Evolutionary conservation across 2,888 invertebrate genomes (phyloP).

Genomic region (Epinotia brunnichana): DNA sequence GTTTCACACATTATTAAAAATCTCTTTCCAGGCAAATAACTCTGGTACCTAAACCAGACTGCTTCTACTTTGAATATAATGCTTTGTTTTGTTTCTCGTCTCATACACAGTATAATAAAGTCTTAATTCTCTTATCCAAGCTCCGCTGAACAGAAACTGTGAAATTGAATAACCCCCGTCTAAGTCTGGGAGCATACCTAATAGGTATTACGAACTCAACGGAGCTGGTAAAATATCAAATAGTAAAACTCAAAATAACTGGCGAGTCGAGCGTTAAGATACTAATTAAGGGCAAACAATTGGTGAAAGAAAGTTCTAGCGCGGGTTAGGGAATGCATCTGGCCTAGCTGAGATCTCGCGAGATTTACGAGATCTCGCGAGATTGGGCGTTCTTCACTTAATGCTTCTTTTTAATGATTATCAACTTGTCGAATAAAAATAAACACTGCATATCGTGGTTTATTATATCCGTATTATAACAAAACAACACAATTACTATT

Average conservation of each 20-base stretch:
- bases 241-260: constrained; percentile 13
- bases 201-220: constrained; percentile 17
- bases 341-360: too few relatives aligned
- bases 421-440: too few relatives aligned
- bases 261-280: constrained; percentile 19
- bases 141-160: constrained; percentile 26
- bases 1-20: background rate
- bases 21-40: background rate
- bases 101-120: constrained; percentile 25
- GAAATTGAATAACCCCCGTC: constrained; percentile 29
- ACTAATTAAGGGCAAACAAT: constrained; percentile 18
- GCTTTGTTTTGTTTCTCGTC: background rate
- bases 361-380: too few relatives aligned
- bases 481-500: too few relatives aligned
- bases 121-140: constrained; percentile 19
- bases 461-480: too few relatives aligned
- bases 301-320: background rate
- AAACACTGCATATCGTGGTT: too few relatives aligned
- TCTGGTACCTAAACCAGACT: background rate
- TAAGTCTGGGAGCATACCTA: constrained; percentile 25
- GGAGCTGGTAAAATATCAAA: constrained; percentile 24
- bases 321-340: too few relatives aligned
- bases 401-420: too few relatives aligned
- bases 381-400: too few relatives aligned
- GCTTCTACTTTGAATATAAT: constrained; percentile 1